Conservation (phyloP, 2,888 invertebrate genomes). For the Cephus nigrinus region DNA sequence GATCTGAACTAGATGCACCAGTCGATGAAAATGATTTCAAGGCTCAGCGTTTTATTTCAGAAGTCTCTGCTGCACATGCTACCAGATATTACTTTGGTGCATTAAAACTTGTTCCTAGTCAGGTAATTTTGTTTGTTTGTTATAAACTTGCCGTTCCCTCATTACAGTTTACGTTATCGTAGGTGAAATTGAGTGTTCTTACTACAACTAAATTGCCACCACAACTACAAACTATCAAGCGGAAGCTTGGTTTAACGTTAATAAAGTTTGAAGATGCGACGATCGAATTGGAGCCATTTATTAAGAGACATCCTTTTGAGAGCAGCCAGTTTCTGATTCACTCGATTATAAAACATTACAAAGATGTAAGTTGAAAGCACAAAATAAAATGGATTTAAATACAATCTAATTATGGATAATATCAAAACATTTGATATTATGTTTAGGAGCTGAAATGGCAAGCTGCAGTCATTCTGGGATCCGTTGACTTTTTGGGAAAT, state of each 20-base stretch:
- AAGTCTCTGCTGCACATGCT: constrained; percentile 83
- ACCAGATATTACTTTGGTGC: constrained; percentile 89
- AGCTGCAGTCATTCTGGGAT: constrained; percentile 93
- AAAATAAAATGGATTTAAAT: not conserved
- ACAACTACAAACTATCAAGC: constrained; percentile 84
- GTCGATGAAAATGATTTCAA: constrained; percentile 84
- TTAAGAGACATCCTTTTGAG: constrained; percentile 90
- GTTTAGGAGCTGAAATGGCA: constrained; percentile 90
- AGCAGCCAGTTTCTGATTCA: constrained; percentile 86
- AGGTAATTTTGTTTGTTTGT: constrained; percentile 66
- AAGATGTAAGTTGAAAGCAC: constrained; percentile 70
- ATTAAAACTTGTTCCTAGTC: constrained; percentile 81
- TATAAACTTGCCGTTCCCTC: not conserved
- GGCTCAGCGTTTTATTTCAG: constrained; percentile 81
- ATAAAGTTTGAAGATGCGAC: constrained; percentile 97
- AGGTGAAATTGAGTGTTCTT: constrained; percentile 89
- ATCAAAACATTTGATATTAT: not conserved
- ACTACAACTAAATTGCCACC: constrained; percentile 86
- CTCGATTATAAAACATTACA: constrained; percentile 87
- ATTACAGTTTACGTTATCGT: constrained; percentile 30
- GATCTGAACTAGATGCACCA: constrained; percentile 70
- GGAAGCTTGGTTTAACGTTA: constrained; percentile 86
- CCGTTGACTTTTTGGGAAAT: constrained; percentile 98
- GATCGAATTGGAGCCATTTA: constrained; percentile 91
- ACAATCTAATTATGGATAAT: not conserved